A percentile compares a stretch with the other conserved stretches of the same genome.
These are phyloP conservation scores for Dendrocopos noguchii DNA, from an alignment of 2,113 vertebrate species.

Conservation along the genomic window DNA sequence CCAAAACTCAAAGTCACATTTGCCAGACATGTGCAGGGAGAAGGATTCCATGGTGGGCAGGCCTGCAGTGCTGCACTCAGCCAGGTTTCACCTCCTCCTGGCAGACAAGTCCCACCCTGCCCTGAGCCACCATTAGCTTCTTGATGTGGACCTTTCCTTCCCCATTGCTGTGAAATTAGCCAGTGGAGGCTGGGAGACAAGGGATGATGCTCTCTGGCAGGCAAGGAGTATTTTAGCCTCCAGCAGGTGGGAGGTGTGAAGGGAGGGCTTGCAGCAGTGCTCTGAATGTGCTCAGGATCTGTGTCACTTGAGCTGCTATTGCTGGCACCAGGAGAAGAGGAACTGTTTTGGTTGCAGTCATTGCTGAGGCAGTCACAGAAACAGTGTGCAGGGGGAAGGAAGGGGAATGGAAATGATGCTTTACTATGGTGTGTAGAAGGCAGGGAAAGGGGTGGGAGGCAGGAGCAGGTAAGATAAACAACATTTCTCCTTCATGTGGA, in stretches of 20 bases:
- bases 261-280: not conserved
- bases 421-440: not conserved
- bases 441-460: not conserved
- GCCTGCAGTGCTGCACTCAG: not conserved
- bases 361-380: not conserved
- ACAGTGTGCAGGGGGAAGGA: not conserved
- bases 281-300: not conserved
- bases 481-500: not conserved
- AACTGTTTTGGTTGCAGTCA: not conserved
- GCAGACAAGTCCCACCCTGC: not conserved
- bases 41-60: not conserved
- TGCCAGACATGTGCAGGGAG: not conserved
- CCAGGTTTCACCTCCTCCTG: not conserved
- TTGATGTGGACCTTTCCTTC: not conserved
- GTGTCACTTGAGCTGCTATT: not conserved
- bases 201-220: not conserved
- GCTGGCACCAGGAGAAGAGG: not conserved
- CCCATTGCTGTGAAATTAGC: not conserved
- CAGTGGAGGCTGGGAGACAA: not conserved
- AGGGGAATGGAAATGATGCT: not conserved
- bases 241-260: not conserved
- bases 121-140: not conserved
- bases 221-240: not conserved
- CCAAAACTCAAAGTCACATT: not conserved
- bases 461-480: not conserved